Conservation (phyloP, 2,888 invertebrate species). For the Pheosia tremula region DNA sequence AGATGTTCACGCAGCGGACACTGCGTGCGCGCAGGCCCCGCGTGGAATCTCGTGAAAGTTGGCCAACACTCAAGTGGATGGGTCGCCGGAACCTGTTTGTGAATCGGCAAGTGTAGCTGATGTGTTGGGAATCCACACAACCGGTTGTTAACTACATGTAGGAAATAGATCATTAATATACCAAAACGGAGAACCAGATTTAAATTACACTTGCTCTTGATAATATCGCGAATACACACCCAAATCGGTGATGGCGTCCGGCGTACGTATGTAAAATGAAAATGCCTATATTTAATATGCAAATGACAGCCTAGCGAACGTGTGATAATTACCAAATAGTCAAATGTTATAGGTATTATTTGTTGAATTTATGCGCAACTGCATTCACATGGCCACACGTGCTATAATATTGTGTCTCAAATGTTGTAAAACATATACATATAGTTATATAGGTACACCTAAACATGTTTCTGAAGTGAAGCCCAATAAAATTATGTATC, state of each 20-base stretch:
- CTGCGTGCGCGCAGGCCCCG: conserved; percentile 45
- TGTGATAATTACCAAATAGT: conserved; percentile 19
- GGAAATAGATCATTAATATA: conserved; percentile 46
- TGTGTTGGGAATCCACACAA: conserved; percentile 49
- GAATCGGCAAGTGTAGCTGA: conserved; percentile 73
- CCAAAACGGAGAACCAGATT: conserved; percentile 34
- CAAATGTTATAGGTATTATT: conserved; percentile 25
- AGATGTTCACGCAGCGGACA: conserved; percentile 54
- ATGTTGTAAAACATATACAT: too few species aligned
- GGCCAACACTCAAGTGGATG: conserved; percentile 76
- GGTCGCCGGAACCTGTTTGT: conserved; percentile 67
- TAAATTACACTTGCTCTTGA: conserved; percentile 28
- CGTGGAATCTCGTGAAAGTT: conserved; percentile 83
- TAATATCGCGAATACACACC: conserved; percentile 21
- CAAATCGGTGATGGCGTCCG: conserved; percentile 4
- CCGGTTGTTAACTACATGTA: conserved; percentile 28
- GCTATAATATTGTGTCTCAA: neutral
- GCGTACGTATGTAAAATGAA: neutral
- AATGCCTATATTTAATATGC: conserved; percentile 11
- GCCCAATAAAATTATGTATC: too few species aligned
- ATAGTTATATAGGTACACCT: too few species aligned
- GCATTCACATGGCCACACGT: conserved; percentile 24
- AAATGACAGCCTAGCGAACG: conserved; percentile 20
- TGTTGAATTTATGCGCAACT: conserved; percentile 25
- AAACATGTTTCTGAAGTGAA: too few species aligned